Base-by-base conservation (phyloP, 2,797 vertebrate genomes). In the Cephalopachus bancanus region DNA sequence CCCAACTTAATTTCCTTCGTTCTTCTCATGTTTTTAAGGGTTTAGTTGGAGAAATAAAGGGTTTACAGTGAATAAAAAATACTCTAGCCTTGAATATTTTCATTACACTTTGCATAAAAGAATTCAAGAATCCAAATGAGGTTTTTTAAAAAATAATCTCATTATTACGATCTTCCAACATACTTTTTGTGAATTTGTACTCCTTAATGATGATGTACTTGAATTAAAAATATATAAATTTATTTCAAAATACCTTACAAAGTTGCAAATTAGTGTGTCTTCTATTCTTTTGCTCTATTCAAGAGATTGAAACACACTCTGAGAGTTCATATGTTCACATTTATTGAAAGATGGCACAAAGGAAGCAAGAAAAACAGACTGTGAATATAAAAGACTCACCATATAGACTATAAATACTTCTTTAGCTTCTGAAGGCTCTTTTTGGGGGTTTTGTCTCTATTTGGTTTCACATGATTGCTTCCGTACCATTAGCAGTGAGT, bases 381-480 rank as follows among this genome's bases (percentile, higher is more conserved):
- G 24, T 57, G 84, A 97, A 94, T 96, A 91, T 10, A 94, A 97
- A 93, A 33, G 65, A n/a, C 24, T 69, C 19, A 24, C 93, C 19
- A 14, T 76, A 91, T 57, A 87, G 92, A 64, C 95, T 95, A 95
- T 67, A 97, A 93, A 93, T 92, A 95, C 67, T 59, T 59, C 22
- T 19, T 87, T 16, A 74, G 87, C 22, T 97, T 94, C 91, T 97
- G 91, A 96, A 98, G 28, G 60, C 84, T 87, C 1, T 90, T 59
- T 88, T 53, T 85, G 85, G 57, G n/a, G 28, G 33, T 72, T 84
- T 44, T 51, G 83, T 85, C 69, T 87, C 65, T 97, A 97, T 96
- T 91, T 78, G 57, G 57, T 84, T 98, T 98, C 97, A 76, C 60
- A 44, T 96, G 26, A 97, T 97, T 98, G 95, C 28, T 98, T 98